Conservation (phyloP, 2,888 invertebrate species). For the Mamestra brassicae region DNA sequence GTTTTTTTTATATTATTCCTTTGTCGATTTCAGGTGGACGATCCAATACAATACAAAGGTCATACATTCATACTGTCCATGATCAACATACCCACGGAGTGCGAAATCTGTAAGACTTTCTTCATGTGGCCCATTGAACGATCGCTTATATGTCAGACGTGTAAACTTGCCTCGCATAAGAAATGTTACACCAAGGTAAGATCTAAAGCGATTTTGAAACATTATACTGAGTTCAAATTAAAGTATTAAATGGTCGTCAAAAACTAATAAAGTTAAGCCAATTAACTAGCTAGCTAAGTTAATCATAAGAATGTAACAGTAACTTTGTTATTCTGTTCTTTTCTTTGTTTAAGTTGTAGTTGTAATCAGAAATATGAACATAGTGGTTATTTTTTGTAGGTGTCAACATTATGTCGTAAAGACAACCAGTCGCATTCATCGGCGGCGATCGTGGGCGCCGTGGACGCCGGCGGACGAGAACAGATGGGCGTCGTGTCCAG, state of each 20-base stretch:
- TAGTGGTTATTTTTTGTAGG: slow-evolving; percentile 70
- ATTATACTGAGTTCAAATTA: too few species aligned
- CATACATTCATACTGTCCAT: slow-evolving; percentile 97
- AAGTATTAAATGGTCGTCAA: too few species aligned
- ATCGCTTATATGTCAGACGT: slow-evolving; percentile 94
- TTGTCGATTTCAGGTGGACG: slow-evolving; percentile 88
- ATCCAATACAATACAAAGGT: slow-evolving; percentile 93
- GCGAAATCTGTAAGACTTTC: slow-evolving; percentile 98
- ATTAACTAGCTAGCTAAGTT: too few species aligned
- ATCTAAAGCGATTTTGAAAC: background rate
- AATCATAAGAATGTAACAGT: too few species aligned
- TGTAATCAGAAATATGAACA: too few species aligned
- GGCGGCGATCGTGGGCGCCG: slow-evolving; percentile 87
- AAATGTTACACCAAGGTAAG: slow-evolving; percentile 96
- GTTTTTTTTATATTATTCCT: background rate
- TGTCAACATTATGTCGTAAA: slow-evolving; percentile 85
- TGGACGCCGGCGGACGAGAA: slow-evolving; percentile 88
- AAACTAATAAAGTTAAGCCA: too few species aligned
- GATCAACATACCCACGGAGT: slow-evolving; percentile 98
- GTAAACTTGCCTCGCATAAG: slow-evolving; percentile 98
- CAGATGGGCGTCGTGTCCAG: slow-evolving; percentile 81
- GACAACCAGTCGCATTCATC: slow-evolving; percentile 79
- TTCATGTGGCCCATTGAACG: slow-evolving; percentile 99
- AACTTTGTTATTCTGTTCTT: too few species aligned
- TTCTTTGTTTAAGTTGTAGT: too few species aligned